Evolutionary conservation across 37 sponge, comb jelly and placozoan genomes (phyloP).

Genomic region (Chondrosia reniformis): DNA sequence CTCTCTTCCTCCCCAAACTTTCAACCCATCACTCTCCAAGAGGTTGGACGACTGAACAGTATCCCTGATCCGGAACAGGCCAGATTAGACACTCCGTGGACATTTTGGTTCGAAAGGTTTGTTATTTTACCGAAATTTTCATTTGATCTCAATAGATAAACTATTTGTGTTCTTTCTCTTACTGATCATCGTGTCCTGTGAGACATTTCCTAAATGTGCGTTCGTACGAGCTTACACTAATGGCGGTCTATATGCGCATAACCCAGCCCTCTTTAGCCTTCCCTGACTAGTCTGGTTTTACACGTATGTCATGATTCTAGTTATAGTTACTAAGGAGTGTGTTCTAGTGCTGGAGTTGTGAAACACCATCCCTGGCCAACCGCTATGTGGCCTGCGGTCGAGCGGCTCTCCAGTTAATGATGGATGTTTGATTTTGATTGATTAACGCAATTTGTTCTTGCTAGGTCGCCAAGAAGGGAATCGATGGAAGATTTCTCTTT

Average conservation of each 20-base stretch:
- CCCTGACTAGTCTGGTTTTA: neutral
- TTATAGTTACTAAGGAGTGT: no score
- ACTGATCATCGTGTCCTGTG: no score
- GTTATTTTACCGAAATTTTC: neutral
- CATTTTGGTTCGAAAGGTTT: slow-evolving; percentile 76
- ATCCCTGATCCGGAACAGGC: neutral
- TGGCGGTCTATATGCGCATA: neutral
- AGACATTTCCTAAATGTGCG: neutral
- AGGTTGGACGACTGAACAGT: slow-evolving; percentile 30
- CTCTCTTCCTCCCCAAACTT: slow-evolving; percentile 19
- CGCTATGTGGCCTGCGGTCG: neutral
- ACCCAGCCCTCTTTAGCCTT: neutral
- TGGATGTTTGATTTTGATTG: no score
- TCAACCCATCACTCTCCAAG: slow-evolving; percentile 12
- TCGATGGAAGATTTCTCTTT: slow-evolving; percentile 36
- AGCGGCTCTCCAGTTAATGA: no score
- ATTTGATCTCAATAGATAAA: no score
- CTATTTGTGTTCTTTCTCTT: no score
- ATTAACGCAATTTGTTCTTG: neutral
- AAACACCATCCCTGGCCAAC: neutral
- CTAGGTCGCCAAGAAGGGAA: slow-evolving; percentile 35
- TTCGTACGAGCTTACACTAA: neutral
- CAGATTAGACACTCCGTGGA: slow-evolving; percentile 51
- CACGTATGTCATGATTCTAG: no score
- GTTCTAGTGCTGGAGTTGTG: neutral